These are phyloP conservation scores for Geophilus truncorum DNA, from an alignment of 2,888 invertebrate species.

Conservation along the genomic window DNA sequence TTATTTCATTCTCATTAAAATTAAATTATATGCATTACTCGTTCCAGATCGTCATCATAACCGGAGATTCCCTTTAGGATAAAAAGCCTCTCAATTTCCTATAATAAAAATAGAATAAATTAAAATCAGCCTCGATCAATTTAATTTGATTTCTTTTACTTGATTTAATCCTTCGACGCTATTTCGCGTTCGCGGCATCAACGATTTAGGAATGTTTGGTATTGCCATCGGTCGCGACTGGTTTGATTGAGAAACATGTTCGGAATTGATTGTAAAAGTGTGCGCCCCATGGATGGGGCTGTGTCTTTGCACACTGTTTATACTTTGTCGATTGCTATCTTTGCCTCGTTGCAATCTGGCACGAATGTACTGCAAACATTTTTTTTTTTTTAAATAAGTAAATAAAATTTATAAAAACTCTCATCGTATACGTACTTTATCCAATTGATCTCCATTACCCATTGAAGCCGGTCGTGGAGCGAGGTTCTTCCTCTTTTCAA, in stretches of 20 bases:
- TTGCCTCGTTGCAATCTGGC: constrained; percentile 25
- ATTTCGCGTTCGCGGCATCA: constrained; percentile 65
- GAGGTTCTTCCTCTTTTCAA: constrained; percentile 48
- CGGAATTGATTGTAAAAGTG: constrained; percentile 46
- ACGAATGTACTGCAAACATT: constrained; percentile 19
- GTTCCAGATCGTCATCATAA: constrained; percentile 56
- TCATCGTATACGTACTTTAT: constrained; percentile 43
- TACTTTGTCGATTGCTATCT: neutral
- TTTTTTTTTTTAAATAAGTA: neutral
- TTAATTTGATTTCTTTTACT: constrained; percentile 47
- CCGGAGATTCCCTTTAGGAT: constrained; percentile 57
- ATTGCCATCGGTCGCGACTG: constrained; percentile 55
- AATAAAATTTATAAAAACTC: neutral
- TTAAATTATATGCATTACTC: constrained; percentile 51
- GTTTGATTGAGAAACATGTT: constrained; percentile 42
- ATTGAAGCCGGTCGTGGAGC: constrained; percentile 53
- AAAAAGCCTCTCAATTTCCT: constrained; percentile 66
- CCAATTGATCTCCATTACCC: constrained; percentile 59
- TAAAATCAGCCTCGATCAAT: neutral
- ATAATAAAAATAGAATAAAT: constrained; percentile 36
- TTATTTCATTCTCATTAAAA: no score
- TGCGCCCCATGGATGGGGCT: constrained; percentile 57
- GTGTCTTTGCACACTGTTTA: constrained; percentile 41
- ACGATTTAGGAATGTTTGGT: constrained; percentile 56
- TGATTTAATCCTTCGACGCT: constrained; percentile 83